phyloP scores from a whole-genome alignment of 92 coral and sea anemone species.

The Parazoanthus atlanticus region DNA sequence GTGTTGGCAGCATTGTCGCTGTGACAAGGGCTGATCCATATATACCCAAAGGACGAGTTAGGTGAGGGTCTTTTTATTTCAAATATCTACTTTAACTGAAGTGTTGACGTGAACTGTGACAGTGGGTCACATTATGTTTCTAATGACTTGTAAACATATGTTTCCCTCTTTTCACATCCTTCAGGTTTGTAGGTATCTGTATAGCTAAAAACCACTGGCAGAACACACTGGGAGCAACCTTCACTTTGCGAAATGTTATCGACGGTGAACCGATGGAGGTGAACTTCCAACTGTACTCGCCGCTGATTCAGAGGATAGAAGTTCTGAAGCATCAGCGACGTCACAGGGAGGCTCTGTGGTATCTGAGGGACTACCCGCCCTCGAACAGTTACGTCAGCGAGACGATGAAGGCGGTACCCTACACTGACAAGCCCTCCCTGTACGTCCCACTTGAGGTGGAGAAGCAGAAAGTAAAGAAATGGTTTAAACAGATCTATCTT shows the following conservation, averaged over 20 bases:
- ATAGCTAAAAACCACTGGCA: conserved; percentile 97
- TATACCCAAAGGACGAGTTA: conserved; percentile 86
- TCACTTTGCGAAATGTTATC: conserved; percentile 92
- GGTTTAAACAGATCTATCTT: conserved; percentile 85
- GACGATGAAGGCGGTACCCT: conserved; percentile 87
- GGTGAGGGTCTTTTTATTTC: conserved; percentile 49
- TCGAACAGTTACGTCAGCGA: conserved; percentile 87
- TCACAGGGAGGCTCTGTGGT: conserved; percentile 76
- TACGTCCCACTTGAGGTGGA: conserved; percentile 87
- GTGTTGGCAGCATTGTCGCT: conserved; percentile 93
- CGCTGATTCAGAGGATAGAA: conserved; percentile 88
- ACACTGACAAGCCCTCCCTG: conserved; percentile 75
- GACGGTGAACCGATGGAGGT: conserved; percentile 97
- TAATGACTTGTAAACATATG: too few relatives aligned
- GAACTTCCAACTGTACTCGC: conserved; percentile 94
- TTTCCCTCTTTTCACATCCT: background rate
- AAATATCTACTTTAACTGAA: background rate
- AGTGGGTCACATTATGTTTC: background rate
- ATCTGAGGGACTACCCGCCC: conserved; percentile 96
- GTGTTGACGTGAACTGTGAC: background rate
- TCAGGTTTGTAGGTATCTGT: conserved; percentile 94
- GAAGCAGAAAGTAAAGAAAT: conserved; percentile 74
- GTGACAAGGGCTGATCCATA: conserved; percentile 94
- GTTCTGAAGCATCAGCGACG: conserved; percentile 88
- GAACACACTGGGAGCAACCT: conserved; percentile 91